Evolutionary conservation across 1,140 invertebrate genomes (phyloP), one percentile per base, ranked within the genome.

Genomic region (Sesamia nonagrioides): DNA sequence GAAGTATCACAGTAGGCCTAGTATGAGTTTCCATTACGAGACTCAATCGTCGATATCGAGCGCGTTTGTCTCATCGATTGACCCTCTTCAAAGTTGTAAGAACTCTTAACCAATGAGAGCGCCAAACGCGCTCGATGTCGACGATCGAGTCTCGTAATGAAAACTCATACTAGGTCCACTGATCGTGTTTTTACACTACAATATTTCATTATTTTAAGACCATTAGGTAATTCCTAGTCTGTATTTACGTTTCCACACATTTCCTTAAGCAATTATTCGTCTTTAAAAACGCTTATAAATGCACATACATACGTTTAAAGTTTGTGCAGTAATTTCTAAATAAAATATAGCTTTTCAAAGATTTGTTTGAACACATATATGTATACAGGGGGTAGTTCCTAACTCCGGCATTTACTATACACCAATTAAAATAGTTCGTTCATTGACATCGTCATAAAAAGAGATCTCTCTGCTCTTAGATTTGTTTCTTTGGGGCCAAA

Each of bases 401-500:
- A 50, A 86, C 54, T 54, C 66, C 75, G 77, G 79, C 80, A 83
- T 85, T 82, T 82, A 83, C 74, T 71, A 63, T 61, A 75, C 73
- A 73, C 45, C 73, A 75, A 71, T 50, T 63, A 52, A 73, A 73
- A 75, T 75, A 75, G 71, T 75, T 75, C 42, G 40, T 58, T 75
- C 63, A 78, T 71, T 56, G 63, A 60, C 76, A 69, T 69, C 66
- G 21, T 78, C 52, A 60, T 79, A 73, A 63, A 82, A 87, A 83
- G 76, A 86, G 86, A 91, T 92, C 88, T 92, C 90, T 90, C 82
- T 87, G 86, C 85, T 89, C 84, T 86, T 87, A 87, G 81, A 88
- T 88, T 90, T 85, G 81, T 91, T 91, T 93, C 87, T 86, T 91
- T 82, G 92, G 92, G 92, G 90, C 91, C 92, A 94, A 94, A 92